Base-by-base conservation (phyloP, 2,797 vertebrate genomes). In the Cossypha polioptera region DNA sequence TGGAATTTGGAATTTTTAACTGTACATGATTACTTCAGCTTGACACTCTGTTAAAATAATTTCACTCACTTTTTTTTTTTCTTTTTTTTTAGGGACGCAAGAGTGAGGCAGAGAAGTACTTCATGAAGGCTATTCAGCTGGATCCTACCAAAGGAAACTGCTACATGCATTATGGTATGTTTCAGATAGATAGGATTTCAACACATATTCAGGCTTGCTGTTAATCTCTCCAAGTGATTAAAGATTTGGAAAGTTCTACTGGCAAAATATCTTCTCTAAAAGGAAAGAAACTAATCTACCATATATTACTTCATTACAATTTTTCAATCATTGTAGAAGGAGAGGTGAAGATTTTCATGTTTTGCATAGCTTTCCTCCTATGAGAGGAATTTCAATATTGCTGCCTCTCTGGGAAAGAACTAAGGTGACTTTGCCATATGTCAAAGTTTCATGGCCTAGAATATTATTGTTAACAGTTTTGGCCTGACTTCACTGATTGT, bases 161-260 rank as follows among this genome's bases (percentile, higher is more conserved):
- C 97, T 99, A 99, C 97, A 99, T 99, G 99, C 99, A 99, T 98
- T 99, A 99, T 88, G 99, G 99, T 99, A 98, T 90, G 99, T 98
- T 95, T 82, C n/a, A 50, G 53, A 85, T 68, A 78, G 82, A 91
- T 91, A 85, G 45, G 26, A 51, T 93, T 95, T 95, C 72, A 58
- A 79, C 47, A 25, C 2, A 0, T 84, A 57, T 85, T 95, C 78
- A 88, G 63, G 67, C 31, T 90, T 84, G 66, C 40, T 88, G 8
- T 78, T 95, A 61, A 91, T 91, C 69, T 93, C 65, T 59, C 47
- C n/a, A 13, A 26, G 69, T 96, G 63, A 95, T 91, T 92, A 88
- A 85, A 75, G 43, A 57, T 91, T 96, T 91, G 33, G 79, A 84
- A 94, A 77, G 25, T 62, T 65, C 73, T 92, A n/a, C 53, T 88